Evolutionary conservation across 2,113 vertebrate genomes (phyloP).

Genomic region (Ochotona princeps): DNA sequence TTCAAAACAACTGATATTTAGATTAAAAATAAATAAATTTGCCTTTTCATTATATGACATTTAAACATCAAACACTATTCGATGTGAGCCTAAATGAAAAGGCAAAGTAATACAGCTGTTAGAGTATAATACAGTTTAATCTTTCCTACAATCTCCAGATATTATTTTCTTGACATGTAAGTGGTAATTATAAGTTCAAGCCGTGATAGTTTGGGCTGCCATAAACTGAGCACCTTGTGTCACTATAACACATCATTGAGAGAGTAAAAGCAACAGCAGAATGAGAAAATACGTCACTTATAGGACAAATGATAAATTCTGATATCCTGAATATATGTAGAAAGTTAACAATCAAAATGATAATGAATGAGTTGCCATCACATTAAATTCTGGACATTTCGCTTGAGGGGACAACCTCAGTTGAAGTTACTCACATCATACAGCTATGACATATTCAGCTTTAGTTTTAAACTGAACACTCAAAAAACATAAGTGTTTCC

Average conservation of each 20-base stretch:
- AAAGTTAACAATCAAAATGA: background rate
- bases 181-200: background rate
- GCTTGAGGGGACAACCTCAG: background rate
- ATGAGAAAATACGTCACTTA: background rate
- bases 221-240: background rate
- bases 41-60: background rate
- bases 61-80: background rate
- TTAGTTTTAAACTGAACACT: background rate
- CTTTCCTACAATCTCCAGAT: background rate
- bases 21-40: background rate
- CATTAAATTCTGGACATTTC: background rate
- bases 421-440: background rate
- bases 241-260: background rate
- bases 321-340: background rate
- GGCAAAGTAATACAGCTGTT: background rate
- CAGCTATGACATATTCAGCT: background rate
- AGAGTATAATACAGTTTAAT: background rate
- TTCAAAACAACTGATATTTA: background rate
- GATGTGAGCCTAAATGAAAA: background rate
- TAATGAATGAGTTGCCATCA: background rate
- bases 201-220: background rate
- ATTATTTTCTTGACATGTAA: background rate
- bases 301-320: background rate
- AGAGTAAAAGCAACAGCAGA: background rate
- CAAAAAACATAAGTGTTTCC: background rate